Conservation (phyloP, 1,140 invertebrate genomes). For the Sitophilus oryzae region DNA sequence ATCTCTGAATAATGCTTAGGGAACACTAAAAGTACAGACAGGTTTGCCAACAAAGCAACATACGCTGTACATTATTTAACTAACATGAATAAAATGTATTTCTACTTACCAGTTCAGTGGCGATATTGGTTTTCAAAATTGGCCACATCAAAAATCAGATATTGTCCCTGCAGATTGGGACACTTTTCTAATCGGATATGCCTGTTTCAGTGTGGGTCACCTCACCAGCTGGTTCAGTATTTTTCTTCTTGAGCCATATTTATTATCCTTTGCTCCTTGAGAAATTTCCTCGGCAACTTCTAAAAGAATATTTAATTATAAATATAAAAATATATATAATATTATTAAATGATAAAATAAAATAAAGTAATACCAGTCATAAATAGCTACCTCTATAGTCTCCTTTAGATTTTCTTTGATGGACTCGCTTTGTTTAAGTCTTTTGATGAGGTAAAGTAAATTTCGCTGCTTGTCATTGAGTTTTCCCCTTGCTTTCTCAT, state of each 20-base stretch:
- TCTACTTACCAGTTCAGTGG: slow-evolving; percentile 4
- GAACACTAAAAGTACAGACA: too few relatives aligned
- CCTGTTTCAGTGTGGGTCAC: neutral
- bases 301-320: too few relatives aligned
- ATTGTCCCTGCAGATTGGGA: slow-evolving; percentile 2
- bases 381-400: neutral
- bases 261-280: neutral
- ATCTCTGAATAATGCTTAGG: too few relatives aligned
- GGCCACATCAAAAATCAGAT: slow-evolving; percentile 1
- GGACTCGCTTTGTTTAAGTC: slow-evolving; percentile 2
- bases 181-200: slow-evolving; percentile 5
- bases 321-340: too few relatives aligned
- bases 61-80: too few relatives aligned
- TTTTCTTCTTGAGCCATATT: too few relatives aligned
- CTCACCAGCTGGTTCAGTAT: slow-evolving; percentile 3
- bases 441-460: slow-evolving; percentile 6
- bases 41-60: too few relatives aligned
- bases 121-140: slow-evolving; percentile 3
- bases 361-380: neutral
- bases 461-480: too few relatives aligned
- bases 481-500: slow-evolving; percentile 7
- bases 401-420: neutral
- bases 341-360: neutral
- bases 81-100: too few relatives aligned
- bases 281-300: neutral